Evolutionary conservation across 2,113 vertebrate species (phyloP), one percentile per base, ranked within the genome.

Genomic region (Todiramphus saurophagus): DNA sequence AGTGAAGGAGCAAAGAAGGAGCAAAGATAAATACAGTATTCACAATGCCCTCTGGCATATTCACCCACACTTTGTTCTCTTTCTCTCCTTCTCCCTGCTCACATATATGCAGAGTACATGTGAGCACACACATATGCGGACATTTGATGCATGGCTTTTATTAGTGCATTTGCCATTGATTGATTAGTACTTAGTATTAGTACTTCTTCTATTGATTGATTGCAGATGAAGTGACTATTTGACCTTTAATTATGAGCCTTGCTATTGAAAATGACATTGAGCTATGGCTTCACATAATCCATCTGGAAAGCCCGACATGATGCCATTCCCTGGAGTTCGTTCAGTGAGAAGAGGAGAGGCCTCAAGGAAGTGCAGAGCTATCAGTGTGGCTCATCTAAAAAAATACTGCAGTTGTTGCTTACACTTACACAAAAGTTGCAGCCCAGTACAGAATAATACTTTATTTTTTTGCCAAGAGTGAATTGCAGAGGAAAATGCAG

Each of bases 121-220:
- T 97, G 97, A 98, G 98, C 97, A 96, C 98, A 96, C 97, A 97
- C 96, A 93, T 92, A 95, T 51, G 96, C 98, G 63, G 96, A 98
- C 98, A 77, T 90, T 98, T 99, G 99, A 99, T 99, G 99, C 99
- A 99, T 99, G 98, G 98, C 98, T 99, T 99, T 99, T 99, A 99
- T 99, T 99, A 99, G 98, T 98, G 98, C 96, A 79, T 98, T 98
- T 99, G 99, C 98, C 98, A 98, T 98, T 98, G 98, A 98, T 98
- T 98, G 98, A 98, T 98, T 98, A 97, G 98, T 98, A 97, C 97
- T 97, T 97, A 93, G 96, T 98, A 98, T 98, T 98, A 98, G 98
- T 98, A 98, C 98, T 98, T 98, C 98, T 98, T 99, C 98, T 99
- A 99, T 99, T 99, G 99, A 99, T 98, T 99, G 99, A 99, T 99